Percentiles rank a stretch among this genome's conserved stretches.
Evolutionary conservation across 37 sponge, comb jelly and placozoan genomes (phyloP).

Genomic region (Ephydatia muelleri): DNA sequence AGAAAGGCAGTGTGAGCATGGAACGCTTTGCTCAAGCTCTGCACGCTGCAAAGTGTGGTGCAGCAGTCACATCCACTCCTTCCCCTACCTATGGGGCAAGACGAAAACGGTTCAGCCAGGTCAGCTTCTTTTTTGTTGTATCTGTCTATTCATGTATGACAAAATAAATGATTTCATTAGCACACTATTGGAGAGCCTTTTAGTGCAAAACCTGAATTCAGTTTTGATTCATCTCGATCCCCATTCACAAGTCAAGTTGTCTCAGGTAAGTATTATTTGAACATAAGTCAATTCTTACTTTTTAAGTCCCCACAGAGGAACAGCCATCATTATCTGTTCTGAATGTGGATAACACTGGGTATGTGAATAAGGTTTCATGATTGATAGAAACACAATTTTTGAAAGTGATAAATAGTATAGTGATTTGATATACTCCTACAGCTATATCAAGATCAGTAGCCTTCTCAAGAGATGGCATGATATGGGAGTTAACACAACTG

Average conservation of each 20-base stretch:
- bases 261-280: background rate
- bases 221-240: background rate
- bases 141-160: too few relatives aligned
- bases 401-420: too few relatives aligned
- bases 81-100: background rate
- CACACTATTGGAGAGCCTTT: background rate
- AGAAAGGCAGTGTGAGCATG: constrained; percentile 34
- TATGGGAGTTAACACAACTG: constrained; percentile 28
- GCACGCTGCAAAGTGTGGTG: constrained; percentile 13
- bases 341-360: background rate
- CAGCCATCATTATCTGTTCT: background rate
- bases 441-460: constrained; percentile 34
- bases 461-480: constrained; percentile 29
- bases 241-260: background rate
- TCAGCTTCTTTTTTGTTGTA: background rate
- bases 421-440: background rate
- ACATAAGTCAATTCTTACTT: background rate
- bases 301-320: background rate
- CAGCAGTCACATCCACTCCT: constrained; percentile 42
- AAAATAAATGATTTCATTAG: too few relatives aligned
- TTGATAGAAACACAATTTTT: too few relatives aligned
- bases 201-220: background rate
- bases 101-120: background rate
- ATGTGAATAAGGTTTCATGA: too few relatives aligned
- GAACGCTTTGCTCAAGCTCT: constrained; percentile 36